Conservation (phyloP, 2,113 vertebrate genomes). For the Urocynchramus pylzowi region DNA sequence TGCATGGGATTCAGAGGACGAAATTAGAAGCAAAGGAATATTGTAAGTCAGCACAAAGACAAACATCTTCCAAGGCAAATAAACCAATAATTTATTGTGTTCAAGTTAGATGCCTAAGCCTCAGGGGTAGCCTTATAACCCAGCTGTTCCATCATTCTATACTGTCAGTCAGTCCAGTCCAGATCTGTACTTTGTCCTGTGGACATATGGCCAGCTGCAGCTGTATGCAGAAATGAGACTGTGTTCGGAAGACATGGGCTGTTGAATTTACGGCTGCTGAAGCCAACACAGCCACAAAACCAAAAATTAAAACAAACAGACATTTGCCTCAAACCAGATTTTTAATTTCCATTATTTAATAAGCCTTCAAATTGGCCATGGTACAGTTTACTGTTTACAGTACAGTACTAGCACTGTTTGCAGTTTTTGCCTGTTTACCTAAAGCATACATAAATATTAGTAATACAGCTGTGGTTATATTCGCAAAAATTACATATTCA, state of each 20-base stretch:
- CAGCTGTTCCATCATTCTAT: not conserved
- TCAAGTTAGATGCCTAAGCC: not conserved
- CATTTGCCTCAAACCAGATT: not conserved
- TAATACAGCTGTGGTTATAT: not conserved
- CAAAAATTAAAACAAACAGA: not conserved
- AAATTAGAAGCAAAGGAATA: not conserved
- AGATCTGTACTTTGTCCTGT: not conserved
- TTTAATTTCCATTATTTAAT: conserved; percentile 14
- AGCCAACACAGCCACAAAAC: not conserved
- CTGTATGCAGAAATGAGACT: not conserved
- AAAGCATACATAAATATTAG: conserved; percentile 2
- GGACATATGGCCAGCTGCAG: not conserved
- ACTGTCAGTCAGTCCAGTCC: not conserved
- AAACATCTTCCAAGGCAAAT: not conserved
- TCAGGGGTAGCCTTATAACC: not conserved
- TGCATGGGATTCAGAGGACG: not conserved
- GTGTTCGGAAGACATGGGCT: not conserved
- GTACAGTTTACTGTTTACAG: not conserved
- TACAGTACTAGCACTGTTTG: not conserved
- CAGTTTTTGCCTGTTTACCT: not conserved
- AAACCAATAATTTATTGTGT: not conserved
- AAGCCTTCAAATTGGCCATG: not conserved
- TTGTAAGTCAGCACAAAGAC: not conserved
- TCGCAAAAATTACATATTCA: not conserved
- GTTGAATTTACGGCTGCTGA: not conserved